Evolutionary conservation across 2,888 invertebrate genomes (phyloP).

Genomic region (Cerastoderma edule): DNA sequence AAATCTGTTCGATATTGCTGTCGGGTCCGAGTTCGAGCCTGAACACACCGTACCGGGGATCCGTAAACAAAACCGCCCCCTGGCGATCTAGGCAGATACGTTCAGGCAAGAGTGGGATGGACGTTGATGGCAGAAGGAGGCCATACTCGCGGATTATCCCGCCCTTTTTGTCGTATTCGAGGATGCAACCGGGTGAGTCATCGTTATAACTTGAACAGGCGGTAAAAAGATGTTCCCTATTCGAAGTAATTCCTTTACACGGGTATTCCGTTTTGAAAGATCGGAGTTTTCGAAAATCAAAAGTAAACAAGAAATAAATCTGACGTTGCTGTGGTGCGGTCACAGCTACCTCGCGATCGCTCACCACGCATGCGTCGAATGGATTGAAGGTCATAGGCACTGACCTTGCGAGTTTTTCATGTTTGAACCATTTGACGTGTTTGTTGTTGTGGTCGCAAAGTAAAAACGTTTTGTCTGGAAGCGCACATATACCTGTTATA

Average conservation of each 20-base stretch:
- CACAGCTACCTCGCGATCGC: neutral
- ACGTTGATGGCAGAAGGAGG: neutral
- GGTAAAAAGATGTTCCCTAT: neutral
- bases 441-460: constrained; percentile 17
- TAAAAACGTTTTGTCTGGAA: constrained; percentile 1
- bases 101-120: neutral
- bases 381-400: neutral
- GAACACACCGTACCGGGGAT: constrained; percentile 1
- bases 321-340: neutral
- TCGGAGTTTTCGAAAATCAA: neutral
- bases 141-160: neutral
- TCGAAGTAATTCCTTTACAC: neutral
- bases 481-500: constrained; percentile 6
- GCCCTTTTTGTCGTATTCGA: neutral
- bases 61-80: neutral
- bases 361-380: constrained; percentile 12
- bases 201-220: neutral
- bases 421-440: neutral
- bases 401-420: neutral
- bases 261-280: constrained; percentile 14
- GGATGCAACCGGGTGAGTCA: neutral
- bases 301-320: neutral
- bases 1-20: neutral
- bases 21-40: neutral
- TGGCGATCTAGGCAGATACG: constrained; percentile 6